Conservation (phyloP, 2,113 vertebrate species). For the Trematocara nigrifrons region DNA sequence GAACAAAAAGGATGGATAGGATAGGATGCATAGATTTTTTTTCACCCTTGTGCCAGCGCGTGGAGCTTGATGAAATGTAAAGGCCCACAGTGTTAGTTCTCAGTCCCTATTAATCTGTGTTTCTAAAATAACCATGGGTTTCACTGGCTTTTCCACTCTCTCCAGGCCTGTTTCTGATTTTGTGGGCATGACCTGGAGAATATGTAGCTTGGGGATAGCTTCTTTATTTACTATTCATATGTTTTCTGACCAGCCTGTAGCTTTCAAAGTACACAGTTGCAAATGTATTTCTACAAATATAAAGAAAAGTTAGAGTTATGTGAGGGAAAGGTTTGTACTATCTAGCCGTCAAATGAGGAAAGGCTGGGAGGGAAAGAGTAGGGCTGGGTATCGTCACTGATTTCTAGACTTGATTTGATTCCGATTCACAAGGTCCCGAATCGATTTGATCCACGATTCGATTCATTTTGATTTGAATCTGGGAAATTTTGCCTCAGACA, state of each 20-base stretch:
- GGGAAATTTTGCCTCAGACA: too few species aligned
- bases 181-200: background rate
- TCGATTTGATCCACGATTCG: too few species aligned
- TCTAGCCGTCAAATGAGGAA: rapidly evolving
- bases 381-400: too few species aligned
- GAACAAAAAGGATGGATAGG: background rate
- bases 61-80: background rate
- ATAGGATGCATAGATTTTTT: background rate
- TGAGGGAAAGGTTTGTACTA: background rate
- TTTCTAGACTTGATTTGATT: too few species aligned
- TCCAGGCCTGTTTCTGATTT: background rate
- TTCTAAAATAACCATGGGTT: background rate
- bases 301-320: background rate
- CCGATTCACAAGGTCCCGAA: too few species aligned
- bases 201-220: too few species aligned
- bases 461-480: too few species aligned
- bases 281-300: background rate
- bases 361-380: background rate
- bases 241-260: background rate
- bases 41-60: background rate
- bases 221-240: background rate
- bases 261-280: background rate
- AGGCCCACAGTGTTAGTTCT: background rate
- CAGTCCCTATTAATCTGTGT: background rate
- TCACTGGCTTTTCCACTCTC: background rate